Evolutionary conservation across 2,797 vertebrate genomes (phyloP).

Genomic region (Poecilia velifera): DNA sequence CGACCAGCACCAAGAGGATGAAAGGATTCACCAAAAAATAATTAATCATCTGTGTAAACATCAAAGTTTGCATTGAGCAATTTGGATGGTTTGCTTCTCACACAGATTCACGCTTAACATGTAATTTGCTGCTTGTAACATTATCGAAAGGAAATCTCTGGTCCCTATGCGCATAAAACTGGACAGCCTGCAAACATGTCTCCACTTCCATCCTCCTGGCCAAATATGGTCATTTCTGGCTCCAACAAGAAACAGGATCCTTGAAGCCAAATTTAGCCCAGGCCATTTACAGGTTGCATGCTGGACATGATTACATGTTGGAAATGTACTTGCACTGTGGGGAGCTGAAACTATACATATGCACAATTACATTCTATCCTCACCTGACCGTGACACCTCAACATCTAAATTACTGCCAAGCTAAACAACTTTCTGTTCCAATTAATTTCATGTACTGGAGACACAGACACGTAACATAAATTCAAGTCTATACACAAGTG

Average conservation of each 20-base stretch:
- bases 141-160: not conserved
- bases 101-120: not conserved
- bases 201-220: not conserved
- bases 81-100: not conserved
- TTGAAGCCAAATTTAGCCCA: not conserved
- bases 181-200: not conserved
- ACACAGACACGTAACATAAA: not conserved
- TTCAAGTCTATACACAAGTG: conserved; percentile 10
- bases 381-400: not conserved
- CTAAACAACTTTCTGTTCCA: conserved; percentile 12
- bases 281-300: not conserved
- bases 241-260: not conserved
- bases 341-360: not conserved
- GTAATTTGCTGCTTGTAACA: not conserved
- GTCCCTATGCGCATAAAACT: not conserved
- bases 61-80: not conserved
- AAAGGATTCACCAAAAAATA: not conserved
- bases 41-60: not conserved
- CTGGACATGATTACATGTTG: conserved; percentile 6
- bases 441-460: conserved; percentile 14
- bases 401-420: conserved; percentile 5
- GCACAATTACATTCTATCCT: not conserved
- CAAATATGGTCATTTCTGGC: not conserved
- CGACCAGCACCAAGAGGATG: not conserved
- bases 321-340: conserved; percentile 7